A percentile compares a stretch with the other conserved stretches of the same genome.
phyloP scores from a whole-genome alignment of 1,140 invertebrate genomes.

The Ylistrum balloti region DNA sequence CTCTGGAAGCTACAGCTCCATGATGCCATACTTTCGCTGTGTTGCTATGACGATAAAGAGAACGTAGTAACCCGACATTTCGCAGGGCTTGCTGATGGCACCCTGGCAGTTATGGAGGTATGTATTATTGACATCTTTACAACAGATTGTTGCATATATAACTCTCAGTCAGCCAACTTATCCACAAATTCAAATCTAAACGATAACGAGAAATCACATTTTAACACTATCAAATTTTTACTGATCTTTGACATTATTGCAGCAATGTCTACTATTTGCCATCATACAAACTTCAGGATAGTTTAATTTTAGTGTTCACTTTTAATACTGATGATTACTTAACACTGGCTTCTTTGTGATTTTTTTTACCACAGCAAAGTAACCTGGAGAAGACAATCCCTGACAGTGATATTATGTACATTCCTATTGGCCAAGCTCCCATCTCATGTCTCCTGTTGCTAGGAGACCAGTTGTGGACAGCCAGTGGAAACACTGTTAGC shows the following conservation, averaged over 20 bases:
- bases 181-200: no score
- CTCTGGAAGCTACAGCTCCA: slow-evolving; percentile 83
- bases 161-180: no score
- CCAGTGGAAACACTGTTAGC: slow-evolving; percentile 83
- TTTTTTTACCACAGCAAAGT: slow-evolving; percentile 60
- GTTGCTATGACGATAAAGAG: slow-evolving; percentile 79
- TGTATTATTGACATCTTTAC: background rate
- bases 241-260: no score
- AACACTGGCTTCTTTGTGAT: background rate
- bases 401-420: slow-evolving; percentile 82
- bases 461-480: slow-evolving; percentile 83
- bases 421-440: slow-evolving; percentile 83
- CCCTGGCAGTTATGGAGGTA: slow-evolving; percentile 84
- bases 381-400: slow-evolving; percentile 56
- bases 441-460: slow-evolving; percentile 82
- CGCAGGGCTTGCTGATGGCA: slow-evolving; percentile 84
- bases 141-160: no score
- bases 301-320: no score
- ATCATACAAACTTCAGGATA: no score
- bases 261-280: no score
- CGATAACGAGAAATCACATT: no score
- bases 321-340: background rate
- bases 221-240: no score
- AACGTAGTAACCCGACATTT: slow-evolving; percentile 77
- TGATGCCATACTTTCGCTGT: slow-evolving; percentile 83